Conservation (phyloP, 2,797 vertebrate species). For the Hippoglossus hippoglossus region DNA sequence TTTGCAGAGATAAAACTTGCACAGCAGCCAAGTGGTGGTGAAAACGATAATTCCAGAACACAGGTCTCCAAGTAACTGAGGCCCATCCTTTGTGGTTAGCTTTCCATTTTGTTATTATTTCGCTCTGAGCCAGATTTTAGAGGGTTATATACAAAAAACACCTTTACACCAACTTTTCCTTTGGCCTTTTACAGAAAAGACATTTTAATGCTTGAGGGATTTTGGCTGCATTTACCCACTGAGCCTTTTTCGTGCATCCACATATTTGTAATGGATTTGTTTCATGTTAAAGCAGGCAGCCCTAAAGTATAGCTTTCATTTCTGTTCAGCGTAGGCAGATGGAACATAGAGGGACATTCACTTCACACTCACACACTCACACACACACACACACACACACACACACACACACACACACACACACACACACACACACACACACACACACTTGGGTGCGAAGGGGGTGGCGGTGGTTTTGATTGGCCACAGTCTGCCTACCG, state of each 20-base stretch:
- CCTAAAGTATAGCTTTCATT: constrained; percentile 18
- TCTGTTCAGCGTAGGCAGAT: constrained; percentile 11
- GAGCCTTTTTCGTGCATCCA: background rate
- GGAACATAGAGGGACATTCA: constrained; percentile 3
- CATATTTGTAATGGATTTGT: constrained; percentile 12
- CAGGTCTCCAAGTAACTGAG: constrained; percentile 38
- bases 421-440: constrained; percentile 9
- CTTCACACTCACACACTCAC: background rate
- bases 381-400: no score
- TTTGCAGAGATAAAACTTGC: constrained; percentile 51
- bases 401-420: constrained; percentile 9
- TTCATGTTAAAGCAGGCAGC: constrained; percentile 15
- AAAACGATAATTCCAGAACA: constrained; percentile 39
- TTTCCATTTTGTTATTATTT: constrained; percentile 26
- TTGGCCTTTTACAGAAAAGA: constrained; percentile 5
- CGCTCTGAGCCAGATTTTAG: constrained; percentile 15
- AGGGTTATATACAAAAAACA: background rate
- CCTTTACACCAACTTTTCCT: background rate
- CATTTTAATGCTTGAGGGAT: background rate
- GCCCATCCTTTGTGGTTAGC: constrained; percentile 25
- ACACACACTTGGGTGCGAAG: background rate
- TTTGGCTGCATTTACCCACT: constrained; percentile 1
- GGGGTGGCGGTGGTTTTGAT: constrained; percentile 2
- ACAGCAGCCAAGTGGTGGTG: constrained; percentile 27
- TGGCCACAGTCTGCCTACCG: constrained; percentile 19